Percentiles rank a stretch among this genome's conserved stretches.
phyloP scores from a whole-genome alignment of 1,140 invertebrate species.

The Solenopsis invicta region DNA sequence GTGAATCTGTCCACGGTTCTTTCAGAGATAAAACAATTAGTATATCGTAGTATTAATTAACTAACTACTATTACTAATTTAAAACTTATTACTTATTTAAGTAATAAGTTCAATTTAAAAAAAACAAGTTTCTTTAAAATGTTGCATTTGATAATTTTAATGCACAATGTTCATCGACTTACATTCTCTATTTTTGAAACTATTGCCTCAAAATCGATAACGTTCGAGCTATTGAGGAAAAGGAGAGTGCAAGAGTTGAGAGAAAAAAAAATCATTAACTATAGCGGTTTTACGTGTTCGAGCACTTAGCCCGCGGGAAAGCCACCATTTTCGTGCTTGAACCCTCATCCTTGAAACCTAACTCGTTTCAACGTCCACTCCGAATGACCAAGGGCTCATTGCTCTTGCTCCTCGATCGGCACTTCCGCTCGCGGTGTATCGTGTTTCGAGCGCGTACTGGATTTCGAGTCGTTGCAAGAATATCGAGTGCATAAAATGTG shows the following conservation, averaged over 20 bases:
- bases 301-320: conserved; percentile 10
- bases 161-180: background rate
- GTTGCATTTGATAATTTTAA: background rate
- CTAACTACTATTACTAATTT: background rate
- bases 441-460: conserved; percentile 66
- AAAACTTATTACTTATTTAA: background rate
- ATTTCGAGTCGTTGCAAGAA: conserved; percentile 60
- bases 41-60: background rate
- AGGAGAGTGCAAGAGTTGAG: background rate
- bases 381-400: conserved; percentile 61
- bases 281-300: background rate
- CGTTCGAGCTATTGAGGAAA: background rate
- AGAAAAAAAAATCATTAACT: background rate
- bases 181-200: background rate
- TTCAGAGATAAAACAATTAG: background rate
- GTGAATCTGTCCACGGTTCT: background rate
- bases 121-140: background rate
- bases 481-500: conserved; percentile 61
- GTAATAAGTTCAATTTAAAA: background rate
- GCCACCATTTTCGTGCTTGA: conserved; percentile 33
- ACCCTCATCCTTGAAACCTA: conserved; percentile 64
- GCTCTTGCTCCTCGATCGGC: conserved; percentile 1
- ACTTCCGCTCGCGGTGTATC: conserved; percentile 67
- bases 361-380: conserved; percentile 68
- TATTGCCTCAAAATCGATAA: background rate